Evolutionary conservation across 2,797 vertebrate genomes (phyloP), one percentile per base, ranked within the genome.

Genomic region (Pteronotus mesoamericanus): DNA sequence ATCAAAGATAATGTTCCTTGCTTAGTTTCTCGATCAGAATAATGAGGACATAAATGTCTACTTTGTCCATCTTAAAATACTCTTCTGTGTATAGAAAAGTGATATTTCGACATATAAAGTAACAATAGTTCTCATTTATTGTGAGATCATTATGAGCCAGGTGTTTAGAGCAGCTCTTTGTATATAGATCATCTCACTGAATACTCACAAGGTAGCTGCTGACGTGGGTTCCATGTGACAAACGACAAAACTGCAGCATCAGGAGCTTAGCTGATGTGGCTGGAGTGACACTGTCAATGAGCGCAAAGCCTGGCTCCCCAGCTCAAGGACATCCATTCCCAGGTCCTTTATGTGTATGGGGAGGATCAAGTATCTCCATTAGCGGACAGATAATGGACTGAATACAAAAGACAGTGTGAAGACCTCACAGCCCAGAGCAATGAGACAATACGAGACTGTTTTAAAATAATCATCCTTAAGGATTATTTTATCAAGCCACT

Each of bases 1-100:
- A 87, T 69, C 44, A 93, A 46, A 42, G 26, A 78, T 69, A 68
- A 7, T n/a, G 1, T 78, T 46, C 22, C 8, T 48, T 42, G 11
- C 21, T 89, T 91, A 74, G 44, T 77, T 94, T 95, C 32, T 71
- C 91, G 72, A 53, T 57, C 32, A n/a, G 37, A 94, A n/a, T 80
- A 92, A 51, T 21, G 53, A 92, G 34, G 21, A 80, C 32, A 66
- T 85, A 83, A 77, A 57, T 69, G 42, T 94, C 66, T 55, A 71
- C 37, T 9, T 34, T 32, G 16, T 55, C 9, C 32, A 46, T 86
- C 55, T 42, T 46, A 53, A 4, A 29, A 34, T 39, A 37, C 72
- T 74, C n/a, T 94, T 72, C 18, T 5, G 0, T 32, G 3, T 51
- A 32, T 68, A 16, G 29, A 68, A 89, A 83, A 86, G 44, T 61